Base-by-base conservation (phyloP, 2,888 invertebrate genomes). In the Drosophila macrothrix region DNA sequence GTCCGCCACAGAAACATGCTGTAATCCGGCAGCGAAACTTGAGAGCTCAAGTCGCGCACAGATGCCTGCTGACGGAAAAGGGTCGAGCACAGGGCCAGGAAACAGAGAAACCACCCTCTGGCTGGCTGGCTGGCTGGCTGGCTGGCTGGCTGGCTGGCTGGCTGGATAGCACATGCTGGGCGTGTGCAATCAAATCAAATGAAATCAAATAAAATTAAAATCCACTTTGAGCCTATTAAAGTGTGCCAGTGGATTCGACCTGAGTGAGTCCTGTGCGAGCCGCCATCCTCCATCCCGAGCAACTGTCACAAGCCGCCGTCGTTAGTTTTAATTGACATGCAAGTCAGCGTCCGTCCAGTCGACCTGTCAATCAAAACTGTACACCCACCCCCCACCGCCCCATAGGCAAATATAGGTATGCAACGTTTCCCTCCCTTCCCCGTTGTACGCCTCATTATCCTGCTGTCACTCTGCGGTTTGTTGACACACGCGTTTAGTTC, bases 181-280 rank as follows among this genome's bases (percentile, higher is more conserved):
- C 73, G 69, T 74, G 87, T 82, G 86, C 88, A 90, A 90, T 90
- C 90, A 89, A 90, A 89, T 80, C 88, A 84, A 90, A 83, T 82
- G 80, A 86, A 88, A 90, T 90, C 83, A 90, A 91, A 90, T 90
- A 83, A 92, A 92, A 92, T 92, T 92, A 92, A 92, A 92, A 91
- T 91, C 91, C 92, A 92, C 92, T 92, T 92, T 91, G 83, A 89
- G 84, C 85, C 91, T 90, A 92, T 92, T 92, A 92, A 92, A 91
- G 78, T 78, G 81, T 78, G 90, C 90, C 82, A 71, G 71, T 61
- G 56, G 46, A 46, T 16, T 46, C 46, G 25, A 46, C 41, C 41
- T 29, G 41, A 58, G 41, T 41, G 39, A 41, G 39, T 41, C 41
- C 39, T 39, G 56, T 29, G 16, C 12, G 19, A 19, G 28, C 16